Evolutionary conservation across 2,888 invertebrate species (phyloP), one percentile per base, ranked within the genome.

Genomic region (Caenorhabditis japonica): DNA sequence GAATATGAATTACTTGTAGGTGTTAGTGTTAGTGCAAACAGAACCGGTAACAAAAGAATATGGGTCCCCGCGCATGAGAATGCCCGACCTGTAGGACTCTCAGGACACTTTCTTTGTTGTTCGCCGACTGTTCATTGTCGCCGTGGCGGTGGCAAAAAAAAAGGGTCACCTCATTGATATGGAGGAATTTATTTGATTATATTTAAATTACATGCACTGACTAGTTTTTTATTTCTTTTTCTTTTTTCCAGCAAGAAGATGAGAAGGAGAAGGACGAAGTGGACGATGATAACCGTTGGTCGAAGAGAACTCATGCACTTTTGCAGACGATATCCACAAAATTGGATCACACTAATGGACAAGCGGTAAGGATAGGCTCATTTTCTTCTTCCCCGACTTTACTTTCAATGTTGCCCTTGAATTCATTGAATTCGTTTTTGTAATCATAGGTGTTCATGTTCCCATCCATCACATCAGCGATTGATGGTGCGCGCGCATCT

Each of bases 261-360:
- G 73, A 74, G 30, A 64, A 74, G 15, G 73, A 73, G 0, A 62
- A 66, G 12, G 21, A 13, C 21, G 80, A 80, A 21, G 73, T 60
- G n/a, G 82, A 82, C 47, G 82, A 82, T 8, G 80, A 82, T 34
- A 78, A 82, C 39, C 70, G 80, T 34, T 84, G 83, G 78, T 83
- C 83, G 19, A 84, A 84, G 44, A 74, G 83, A 17, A 85, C 85
- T 41, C 82, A 81, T 52, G 78, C 75, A 41, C 77, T 85, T 15
- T 69, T 85, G 44, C 79, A 83, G 56, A 70, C 82, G 7, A 84
- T 85, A 34, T 55, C 80, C 21, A 52, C 69, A 4, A 84, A 83
- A 62, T 64, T 85, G 41, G 52, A 64, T 8, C 51, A 71, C 12
- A 62, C 64, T 41, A 76, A 80, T 21, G 76, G 79, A 19, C 77